Conservation (phyloP, 2,888 invertebrate genomes). For the Caenorhabditis sulstoni region DNA sequence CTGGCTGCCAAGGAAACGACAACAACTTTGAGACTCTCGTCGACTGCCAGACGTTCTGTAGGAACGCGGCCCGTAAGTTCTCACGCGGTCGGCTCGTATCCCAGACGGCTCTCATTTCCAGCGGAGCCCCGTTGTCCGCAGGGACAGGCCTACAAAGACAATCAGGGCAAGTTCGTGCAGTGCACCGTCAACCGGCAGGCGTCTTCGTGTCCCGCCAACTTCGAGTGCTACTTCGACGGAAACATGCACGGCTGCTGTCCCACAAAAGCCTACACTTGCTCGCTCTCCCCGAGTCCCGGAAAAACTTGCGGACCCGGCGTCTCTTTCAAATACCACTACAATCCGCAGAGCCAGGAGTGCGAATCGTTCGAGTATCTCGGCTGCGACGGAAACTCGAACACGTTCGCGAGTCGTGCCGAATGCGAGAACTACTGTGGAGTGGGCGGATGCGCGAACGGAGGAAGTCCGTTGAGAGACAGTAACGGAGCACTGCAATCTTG, state of each 20-base stretch:
- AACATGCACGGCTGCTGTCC: constrained; percentile 73
- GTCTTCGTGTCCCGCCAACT: constrained; percentile 72
- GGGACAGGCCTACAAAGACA: constrained; percentile 74
- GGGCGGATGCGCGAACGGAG: constrained; percentile 75
- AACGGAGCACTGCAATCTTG: constrained; percentile 68
- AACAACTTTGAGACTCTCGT: constrained; percentile 76
- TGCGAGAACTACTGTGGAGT: constrained; percentile 76
- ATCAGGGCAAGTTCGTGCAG: constrained; percentile 67
- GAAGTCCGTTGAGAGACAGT: constrained; percentile 66
- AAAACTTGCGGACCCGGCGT: constrained; percentile 73
- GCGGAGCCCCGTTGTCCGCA: constrained; percentile 72
- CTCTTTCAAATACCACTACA: constrained; percentile 73
- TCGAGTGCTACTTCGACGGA: constrained; percentile 73
- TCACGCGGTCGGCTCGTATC: too few species aligned
- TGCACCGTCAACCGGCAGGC: constrained; percentile 67
- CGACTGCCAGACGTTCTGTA: constrained; percentile 74
- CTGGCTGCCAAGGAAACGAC: constrained; percentile 77
- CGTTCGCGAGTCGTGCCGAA: constrained; percentile 68
- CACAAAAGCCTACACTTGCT: constrained; percentile 74
- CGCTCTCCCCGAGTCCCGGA: constrained; percentile 68
- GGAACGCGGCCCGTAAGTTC: constrained; percentile 72
- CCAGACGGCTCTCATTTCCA: too few species aligned
- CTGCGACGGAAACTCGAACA: constrained; percentile 77
- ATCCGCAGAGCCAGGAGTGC: constrained; percentile 69
- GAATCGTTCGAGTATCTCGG: constrained; percentile 73